Evolutionary conservation across 2,113 vertebrate species (phyloP).

Genomic region (Ameiurus melas): DNA sequence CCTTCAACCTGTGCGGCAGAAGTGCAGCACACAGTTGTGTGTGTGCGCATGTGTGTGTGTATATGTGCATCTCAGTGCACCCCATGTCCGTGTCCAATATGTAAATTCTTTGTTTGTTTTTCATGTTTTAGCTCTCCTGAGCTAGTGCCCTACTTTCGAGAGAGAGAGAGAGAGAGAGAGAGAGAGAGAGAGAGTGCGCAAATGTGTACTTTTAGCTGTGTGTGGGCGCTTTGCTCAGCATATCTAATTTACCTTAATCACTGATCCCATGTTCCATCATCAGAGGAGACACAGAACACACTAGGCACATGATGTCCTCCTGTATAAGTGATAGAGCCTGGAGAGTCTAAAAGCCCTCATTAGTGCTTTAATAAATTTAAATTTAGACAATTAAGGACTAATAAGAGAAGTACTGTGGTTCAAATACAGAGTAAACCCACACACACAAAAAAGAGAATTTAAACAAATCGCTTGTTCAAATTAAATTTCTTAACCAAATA

Average conservation of each 20-base stretch:
- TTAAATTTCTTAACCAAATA: neutral
- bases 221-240: conserved; percentile 31
- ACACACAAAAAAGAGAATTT: neutral
- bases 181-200: neutral
- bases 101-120: neutral
- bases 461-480: neutral
- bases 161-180: neutral
- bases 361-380: neutral
- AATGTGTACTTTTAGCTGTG: conserved; percentile 7
- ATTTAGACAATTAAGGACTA: neutral
- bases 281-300: conserved; percentile 30
- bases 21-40: conserved; percentile 4
- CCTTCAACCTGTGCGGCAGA: conserved; percentile 30
- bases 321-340: neutral
- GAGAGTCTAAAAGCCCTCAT: neutral
- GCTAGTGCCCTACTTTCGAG: conserved; percentile 32
- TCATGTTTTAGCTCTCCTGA: neutral
- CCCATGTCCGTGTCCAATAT: neutral
- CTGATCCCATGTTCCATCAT: conserved; percentile 29
- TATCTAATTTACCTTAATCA: conserved; percentile 35
- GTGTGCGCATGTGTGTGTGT: too few relatives aligned
- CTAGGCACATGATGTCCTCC: neutral
- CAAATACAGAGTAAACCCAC: neutral
- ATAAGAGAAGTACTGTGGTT: neutral
- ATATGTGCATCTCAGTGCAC: neutral